Base-by-base conservation (phyloP, 1,140 invertebrate species). In the Cotesia vestalis region DNA sequence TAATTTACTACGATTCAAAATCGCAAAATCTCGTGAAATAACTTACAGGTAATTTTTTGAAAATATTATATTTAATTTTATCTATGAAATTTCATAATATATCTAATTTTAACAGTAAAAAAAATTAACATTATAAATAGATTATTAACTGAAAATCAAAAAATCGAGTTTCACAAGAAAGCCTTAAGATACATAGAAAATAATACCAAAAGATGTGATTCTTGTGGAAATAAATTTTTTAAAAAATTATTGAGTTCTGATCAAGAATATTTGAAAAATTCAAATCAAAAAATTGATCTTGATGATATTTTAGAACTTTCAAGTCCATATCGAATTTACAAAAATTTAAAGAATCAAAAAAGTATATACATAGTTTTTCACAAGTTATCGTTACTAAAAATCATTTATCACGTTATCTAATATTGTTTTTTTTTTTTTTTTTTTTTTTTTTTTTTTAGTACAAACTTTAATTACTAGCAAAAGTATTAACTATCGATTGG, bases 61-160 rank as follows among this genome's bases (percentile, higher is more conserved):
- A 27, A 27, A 27, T 27, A 27, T 27, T 27, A 27, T 27, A 1
- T 27, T 27, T 27, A 27, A 27, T 1, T 27, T 27, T 27, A 27
- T 27, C 27, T 27, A 27, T 27, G 27, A 27, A 27, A 27, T n/a
- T 53, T 4, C 4, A 51, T 17, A 74, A 70, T 71, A 20, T 71
- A 6, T n/a, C 53, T 57, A 57, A 14, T 3, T 14, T 14, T 6
- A 14, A 57, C 1, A 2, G 5, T 14, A 11, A 11, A n/a, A 57
- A 57, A n/a, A n/a, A 57, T 5, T 11, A 57, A n/a, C 14, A 57
- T 14, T 14, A 53, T 55, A n/a, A 46, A 40, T 63, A 85, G 90
- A 87, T 76, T 91, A 38, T 78, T 91, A 14, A 91, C 90, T 3
- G 89, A 90, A 71, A 86, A 82, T 76, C 90, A 91, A 76, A 91